phyloP scores from a whole-genome alignment of 2,797 vertebrate genomes.

The Chelon labrosus region DNA sequence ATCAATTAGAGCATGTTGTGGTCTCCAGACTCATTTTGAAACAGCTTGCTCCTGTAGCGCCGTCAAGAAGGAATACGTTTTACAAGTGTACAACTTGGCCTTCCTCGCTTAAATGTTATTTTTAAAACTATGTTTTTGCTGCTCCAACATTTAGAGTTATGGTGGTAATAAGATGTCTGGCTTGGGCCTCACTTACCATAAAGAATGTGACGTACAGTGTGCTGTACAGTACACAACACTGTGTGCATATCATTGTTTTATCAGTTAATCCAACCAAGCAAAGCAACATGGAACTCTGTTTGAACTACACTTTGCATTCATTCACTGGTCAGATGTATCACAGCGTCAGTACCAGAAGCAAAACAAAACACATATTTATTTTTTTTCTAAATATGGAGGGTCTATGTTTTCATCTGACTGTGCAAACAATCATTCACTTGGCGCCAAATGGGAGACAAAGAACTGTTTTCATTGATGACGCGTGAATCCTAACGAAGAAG shows the following conservation, averaged over 20 bases:
- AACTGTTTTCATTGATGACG: conserved; percentile 81
- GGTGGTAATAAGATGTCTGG: conserved; percentile 34
- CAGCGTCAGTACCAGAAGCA: conserved; percentile 35
- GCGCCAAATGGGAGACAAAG: conserved; percentile 73
- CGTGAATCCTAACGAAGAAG: conserved; percentile 80
- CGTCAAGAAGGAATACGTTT: conserved; percentile 75
- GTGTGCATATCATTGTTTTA: conserved; percentile 11
- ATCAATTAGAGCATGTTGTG: conserved; percentile 89
- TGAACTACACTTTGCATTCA: conserved; percentile 28
- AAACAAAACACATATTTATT: conserved; percentile 35
- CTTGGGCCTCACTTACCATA: conserved; percentile 10
- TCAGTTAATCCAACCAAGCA: conserved; percentile 27
- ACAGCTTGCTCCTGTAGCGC: conserved; percentile 82
- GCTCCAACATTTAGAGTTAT: conserved; percentile 23
- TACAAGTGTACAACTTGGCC: conserved; percentile 66
- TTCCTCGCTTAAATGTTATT: conserved; percentile 46
- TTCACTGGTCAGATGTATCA: conserved; percentile 45
- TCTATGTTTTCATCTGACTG: conserved; percentile 56
- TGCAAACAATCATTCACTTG: conserved; percentile 71
- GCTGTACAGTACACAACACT: conserved; percentile 3
- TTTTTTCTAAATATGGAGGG: conserved; percentile 54
- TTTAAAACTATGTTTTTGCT: conserved; percentile 38
- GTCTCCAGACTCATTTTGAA: conserved; percentile 87
- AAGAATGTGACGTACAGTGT: conserved; percentile 1
- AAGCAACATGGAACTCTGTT: conserved; percentile 23